A percentile compares a stretch with the other conserved stretches of the same genome.
These are phyloP conservation scores for Homarus americanus DNA, from an alignment of 1,140 invertebrate genomes.

Conservation along the genomic window DNA sequence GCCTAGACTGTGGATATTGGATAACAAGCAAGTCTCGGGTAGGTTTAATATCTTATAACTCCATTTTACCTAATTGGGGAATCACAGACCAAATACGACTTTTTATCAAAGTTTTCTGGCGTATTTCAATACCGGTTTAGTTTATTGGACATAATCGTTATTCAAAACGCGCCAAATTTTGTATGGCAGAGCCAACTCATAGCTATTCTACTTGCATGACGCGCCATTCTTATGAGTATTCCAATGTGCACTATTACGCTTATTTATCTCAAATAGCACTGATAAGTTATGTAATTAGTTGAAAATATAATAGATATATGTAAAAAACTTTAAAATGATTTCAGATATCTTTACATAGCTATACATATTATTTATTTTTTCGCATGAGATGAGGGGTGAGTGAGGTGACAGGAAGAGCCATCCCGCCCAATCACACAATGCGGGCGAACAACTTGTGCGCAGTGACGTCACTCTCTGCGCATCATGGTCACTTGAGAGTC, in stretches of 20 bases:
- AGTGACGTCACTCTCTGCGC: constrained; percentile 67
- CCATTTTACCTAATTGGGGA: too few relatives aligned
- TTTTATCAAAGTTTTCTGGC: neutral
- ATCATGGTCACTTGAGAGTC: constrained; percentile 42
- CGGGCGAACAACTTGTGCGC: constrained; percentile 46
- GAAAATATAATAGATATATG: neutral
- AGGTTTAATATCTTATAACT: neutral
- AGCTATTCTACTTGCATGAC: constrained; percentile 35
- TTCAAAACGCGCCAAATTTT: constrained; percentile 69
- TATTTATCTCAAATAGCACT: neutral
- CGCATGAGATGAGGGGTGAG: neutral
- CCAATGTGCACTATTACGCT: neutral
- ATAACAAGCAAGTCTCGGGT: neutral
- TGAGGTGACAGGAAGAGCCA: constrained; percentile 42
- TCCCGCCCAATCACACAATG: constrained; percentile 71
- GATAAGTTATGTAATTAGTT: neutral
- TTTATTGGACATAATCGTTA: neutral
- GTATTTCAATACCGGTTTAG: neutral
- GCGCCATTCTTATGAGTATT: neutral
- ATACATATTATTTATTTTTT: too few relatives aligned
- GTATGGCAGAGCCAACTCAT: constrained; percentile 69
- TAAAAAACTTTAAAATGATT: neutral
- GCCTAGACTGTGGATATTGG: neutral
- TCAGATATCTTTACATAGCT: too few relatives aligned
- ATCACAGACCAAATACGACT: neutral